Evolutionary conservation across 2,113 vertebrate genomes (phyloP), one percentile per base, ranked within the genome.

Genomic region (Orthonyx spaldingii): DNA sequence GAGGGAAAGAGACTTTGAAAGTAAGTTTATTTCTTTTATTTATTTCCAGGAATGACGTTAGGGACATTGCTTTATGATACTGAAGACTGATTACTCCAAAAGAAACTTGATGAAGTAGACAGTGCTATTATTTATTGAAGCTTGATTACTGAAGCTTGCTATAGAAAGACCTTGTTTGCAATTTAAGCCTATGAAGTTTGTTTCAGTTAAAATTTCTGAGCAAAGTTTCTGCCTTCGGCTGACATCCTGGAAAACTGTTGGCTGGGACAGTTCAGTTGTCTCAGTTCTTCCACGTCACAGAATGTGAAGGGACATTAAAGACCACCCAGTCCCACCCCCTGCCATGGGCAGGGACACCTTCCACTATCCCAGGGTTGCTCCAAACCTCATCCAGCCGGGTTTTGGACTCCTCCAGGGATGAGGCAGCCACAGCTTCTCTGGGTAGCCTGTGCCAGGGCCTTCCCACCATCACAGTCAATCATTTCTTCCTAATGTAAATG

Each of bases 1-100:
- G 98, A 69, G 98, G 98, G 50, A 98, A 96, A 72, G 98, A 98
- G 91, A 98, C 98, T 69, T 90, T 98, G 69, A 98, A 98, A 96
- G 98, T 98, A 94, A 98, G 97, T 97, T 49, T 59, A 6, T 75
- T 77, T 66, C 9, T 70, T 89, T 46, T 55, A 16, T 32, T 64
- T 41, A 3, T 77, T 91, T 74, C 24, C 30, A n/a, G 77, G 27
- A 78, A 3, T 1, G 4, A n/a, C 20, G 33, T 2, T 2, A 53
- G 22, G 28, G 32, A 21, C 21, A 26, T 83, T 46, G 41, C 15
- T 75, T 6, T 63, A 32, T 42, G 14, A 14, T 50, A 16, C 8
- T 16, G 26, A n/a, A 76, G 41, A 52, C 4, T 24, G 24, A 17
- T 77, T 55, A 30, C 17, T 44, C 33, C 27, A 42, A 9, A 49